Conservation (phyloP, 2,797 vertebrate species). For the Schizopygopsis pylzovi region DNA sequence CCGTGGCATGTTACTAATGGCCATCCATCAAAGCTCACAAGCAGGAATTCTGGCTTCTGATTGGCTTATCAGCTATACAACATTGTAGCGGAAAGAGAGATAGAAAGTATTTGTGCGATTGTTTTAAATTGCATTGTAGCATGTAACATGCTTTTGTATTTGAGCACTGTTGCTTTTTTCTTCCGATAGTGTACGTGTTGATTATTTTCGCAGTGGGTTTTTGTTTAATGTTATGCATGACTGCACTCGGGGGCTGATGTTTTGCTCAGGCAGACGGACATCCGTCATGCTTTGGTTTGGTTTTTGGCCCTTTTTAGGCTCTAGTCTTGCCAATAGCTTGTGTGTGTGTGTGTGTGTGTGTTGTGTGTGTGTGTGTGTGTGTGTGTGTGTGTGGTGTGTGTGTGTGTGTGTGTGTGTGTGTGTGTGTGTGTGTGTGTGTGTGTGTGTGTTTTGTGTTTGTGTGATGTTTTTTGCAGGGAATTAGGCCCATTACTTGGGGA, state of each 20-base stretch:
- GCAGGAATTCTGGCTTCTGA: slow-evolving; percentile 24
- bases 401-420: no score
- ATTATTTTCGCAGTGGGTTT: no score
- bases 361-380: neutral
- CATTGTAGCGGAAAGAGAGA: neutral
- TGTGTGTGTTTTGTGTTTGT: neutral
- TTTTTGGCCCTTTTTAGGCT: slow-evolving; percentile 19
- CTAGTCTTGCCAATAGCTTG: neutral
- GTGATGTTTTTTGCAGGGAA: neutral
- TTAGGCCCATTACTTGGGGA: slow-evolving; percentile 2
- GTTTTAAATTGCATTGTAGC: neutral
- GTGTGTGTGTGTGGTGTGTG: neutral
- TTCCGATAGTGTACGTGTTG: no score
- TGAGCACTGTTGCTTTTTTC: neutral
- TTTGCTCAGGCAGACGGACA: slow-evolving; percentile 22
- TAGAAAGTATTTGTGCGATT: neutral
- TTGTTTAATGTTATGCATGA: slow-evolving; percentile 38
- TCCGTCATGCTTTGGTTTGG: neutral
- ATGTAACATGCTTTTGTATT: neutral
- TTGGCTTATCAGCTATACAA: slow-evolving; percentile 20
- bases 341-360: neutral
- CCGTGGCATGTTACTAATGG: slow-evolving; percentile 39
- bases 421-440: no score
- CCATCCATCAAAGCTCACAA: slow-evolving; percentile 40
- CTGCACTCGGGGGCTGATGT: slow-evolving; percentile 28